These are phyloP conservation scores for Drosophila sucinea DNA, from an alignment of 1,140 invertebrate species.

Conservation along the genomic window DNA sequence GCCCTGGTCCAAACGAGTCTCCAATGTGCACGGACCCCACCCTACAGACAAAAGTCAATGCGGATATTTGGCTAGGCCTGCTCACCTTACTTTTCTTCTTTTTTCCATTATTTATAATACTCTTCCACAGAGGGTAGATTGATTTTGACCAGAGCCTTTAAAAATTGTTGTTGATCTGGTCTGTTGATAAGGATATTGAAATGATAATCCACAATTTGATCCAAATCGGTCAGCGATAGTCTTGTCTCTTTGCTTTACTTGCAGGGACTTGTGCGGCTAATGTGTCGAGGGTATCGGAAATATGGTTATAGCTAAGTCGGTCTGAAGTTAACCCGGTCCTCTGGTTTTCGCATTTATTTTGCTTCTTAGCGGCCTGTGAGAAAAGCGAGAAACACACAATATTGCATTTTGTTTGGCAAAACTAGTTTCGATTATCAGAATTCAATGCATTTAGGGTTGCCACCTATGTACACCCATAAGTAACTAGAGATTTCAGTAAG, in stretches of 20 bases:
- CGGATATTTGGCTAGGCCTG: constrained; percentile 55
- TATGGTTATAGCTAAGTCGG: too few species aligned
- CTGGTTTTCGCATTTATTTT: not conserved
- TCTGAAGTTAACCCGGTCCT: not conserved
- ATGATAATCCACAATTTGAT: too few species aligned
- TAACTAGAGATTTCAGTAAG: constrained; percentile 43
- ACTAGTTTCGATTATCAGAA: not conserved
- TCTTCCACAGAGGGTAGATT: not conserved
- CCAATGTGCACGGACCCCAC: constrained; percentile 21
- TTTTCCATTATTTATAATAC: constrained; percentile 9
- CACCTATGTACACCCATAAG: constrained; percentile 12
- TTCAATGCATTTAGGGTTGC: constrained; percentile 1
- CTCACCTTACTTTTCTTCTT: constrained; percentile 15
- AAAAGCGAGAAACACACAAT: constrained; percentile 19
- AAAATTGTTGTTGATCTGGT: too few species aligned
- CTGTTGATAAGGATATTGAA: too few species aligned
- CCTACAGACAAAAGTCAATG: constrained; percentile 40
- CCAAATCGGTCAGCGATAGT: too few species aligned
- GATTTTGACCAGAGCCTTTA: too few species aligned
- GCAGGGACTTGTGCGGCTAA: too few species aligned
- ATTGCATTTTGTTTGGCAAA: constrained; percentile 11
- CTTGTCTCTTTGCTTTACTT: too few species aligned
- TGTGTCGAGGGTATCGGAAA: too few species aligned
- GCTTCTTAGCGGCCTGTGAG: constrained; percentile 30
- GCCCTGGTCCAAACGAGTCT: constrained; percentile 35